Base-by-base conservation (phyloP, 2,113 vertebrate genomes). In the Falco punctatus region DNA sequence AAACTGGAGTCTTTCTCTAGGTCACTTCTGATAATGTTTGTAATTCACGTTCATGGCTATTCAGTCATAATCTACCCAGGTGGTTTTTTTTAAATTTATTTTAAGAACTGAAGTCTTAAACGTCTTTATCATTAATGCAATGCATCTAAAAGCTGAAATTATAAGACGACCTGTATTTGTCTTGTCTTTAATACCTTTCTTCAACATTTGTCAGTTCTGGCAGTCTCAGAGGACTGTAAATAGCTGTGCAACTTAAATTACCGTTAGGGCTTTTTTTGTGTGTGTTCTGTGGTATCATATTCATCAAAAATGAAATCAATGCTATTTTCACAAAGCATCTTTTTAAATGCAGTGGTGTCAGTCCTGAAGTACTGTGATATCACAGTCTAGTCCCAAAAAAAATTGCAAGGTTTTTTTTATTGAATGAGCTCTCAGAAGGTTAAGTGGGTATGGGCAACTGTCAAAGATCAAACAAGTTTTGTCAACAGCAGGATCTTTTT, bases 1-100 rank as follows among this genome's bases (percentile, higher is more conserved):
- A 18, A 23, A 51, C 11, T 18, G 35, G 1, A 35, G 23, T 57
- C 14, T 80, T 11, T 42, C 3, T 77, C 48, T 59, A 24, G 15
- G 51, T 73, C 2, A 8, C 13, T 57, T 77, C 15, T 38, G 33
- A 35, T 48, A 6, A 8, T 2, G 3, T 26, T 81, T 81, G 8
- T 38, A 54, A 38, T 22, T 85, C 8, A 38, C 27, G 23, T 19
- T 46, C 5, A 33, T 44, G 24, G 5, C 9, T 75, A 3, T 27
- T 85, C 13, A 48, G 16, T 59, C 6, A 8, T 33, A 7, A 30
- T 18, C 21, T 55, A 2, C n/a, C 17, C 5, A 4, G 13, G 13
- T 46, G 12, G 0, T 13, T 73, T 51, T 21, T 21, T 8, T 10
- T 15, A 10, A 13, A 13, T 26, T 61, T 1, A 11, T 67, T 72